Base-by-base conservation (phyloP, 2,888 invertebrate species). In the Hololepta plana region DNA sequence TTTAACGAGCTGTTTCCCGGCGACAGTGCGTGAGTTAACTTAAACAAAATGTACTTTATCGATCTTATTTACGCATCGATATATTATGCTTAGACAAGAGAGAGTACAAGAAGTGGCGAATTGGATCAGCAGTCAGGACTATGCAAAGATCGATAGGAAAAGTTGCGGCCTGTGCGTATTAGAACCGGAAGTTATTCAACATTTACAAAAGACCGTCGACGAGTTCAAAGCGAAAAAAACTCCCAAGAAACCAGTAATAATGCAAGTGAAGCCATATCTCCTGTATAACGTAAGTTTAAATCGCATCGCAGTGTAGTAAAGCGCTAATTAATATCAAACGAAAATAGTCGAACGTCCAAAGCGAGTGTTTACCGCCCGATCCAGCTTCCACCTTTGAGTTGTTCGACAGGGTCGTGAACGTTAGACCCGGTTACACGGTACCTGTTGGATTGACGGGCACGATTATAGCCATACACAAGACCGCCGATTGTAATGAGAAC, bases 391-490 rank as follows among this genome's bases (percentile, higher is more conserved):
- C 62, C 27, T 79, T 65, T 54, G 46, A 58, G 32, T 47, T 95
- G 32, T 73, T 80, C 43, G 93, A 96, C 57, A 66, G 95, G 26
- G 72, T 96, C 23, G 71, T 91, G 3, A 72, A 77, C 44, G 72
- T 79, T 0, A 63, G 76, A 15, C 67, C 68, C 15, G 69, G 72
- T 26, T 76, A 70, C 44, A 65, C 75, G 2, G 81, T 85, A 9
- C 90, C 90, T 0, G 52, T 80, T 4, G 93, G 90, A 2, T 59
- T 69, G 6, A 67, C 70, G 34, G 96, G 95, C 14, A 91, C 87
- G 0, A 60, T 96, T 1, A 72, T 85, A n/a, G 84, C 68, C 0
- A 59, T 75, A 5, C 56, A 62, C 28, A 53, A 48, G 27, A 30
- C 45, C 1, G 28, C 40, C 1, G 25, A 36, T 10, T 33, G 34